phyloP scores from a whole-genome alignment of 2,888 invertebrate species.

The Himalopsyche japonica region DNA sequence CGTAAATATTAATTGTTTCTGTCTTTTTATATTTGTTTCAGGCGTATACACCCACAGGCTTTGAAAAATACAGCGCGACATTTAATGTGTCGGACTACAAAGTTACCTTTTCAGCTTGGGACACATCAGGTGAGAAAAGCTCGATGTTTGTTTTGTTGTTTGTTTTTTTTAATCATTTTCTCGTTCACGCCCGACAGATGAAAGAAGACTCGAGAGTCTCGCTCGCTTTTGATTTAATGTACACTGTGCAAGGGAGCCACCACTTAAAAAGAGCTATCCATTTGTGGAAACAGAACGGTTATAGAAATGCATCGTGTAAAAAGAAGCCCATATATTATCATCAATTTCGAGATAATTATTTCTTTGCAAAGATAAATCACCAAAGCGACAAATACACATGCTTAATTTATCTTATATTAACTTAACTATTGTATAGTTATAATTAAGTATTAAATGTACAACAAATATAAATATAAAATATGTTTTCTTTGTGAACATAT shows the following conservation, averaged over 20 bases:
- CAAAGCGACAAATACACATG: too few relatives aligned
- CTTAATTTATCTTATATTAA: too few relatives aligned
- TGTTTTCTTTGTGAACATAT: too few relatives aligned
- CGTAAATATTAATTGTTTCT: neutral
- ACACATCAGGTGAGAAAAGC: slow-evolving; percentile 60
- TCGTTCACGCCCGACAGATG: neutral
- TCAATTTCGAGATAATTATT: too few relatives aligned
- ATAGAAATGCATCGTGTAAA: too few relatives aligned
- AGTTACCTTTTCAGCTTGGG: slow-evolving; percentile 66
- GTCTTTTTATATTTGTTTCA: slow-evolving; percentile 49
- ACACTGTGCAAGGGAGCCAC: neutral
- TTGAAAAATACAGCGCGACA: slow-evolving; percentile 65
- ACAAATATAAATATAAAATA: too few relatives aligned
- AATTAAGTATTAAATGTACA: too few relatives aligned
- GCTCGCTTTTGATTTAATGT: neutral
- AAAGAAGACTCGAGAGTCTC: neutral
- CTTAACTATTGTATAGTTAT: too few relatives aligned
- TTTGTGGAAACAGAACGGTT: neutral
- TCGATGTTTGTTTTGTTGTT: neutral
- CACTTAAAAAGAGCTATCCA: neutral
- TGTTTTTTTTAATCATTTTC: neutral
- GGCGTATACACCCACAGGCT: slow-evolving; percentile 66
- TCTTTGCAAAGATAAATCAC: too few relatives aligned
- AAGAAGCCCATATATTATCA: too few relatives aligned
- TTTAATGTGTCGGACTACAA: slow-evolving; percentile 62